phyloP scores from a whole-genome alignment of 2,888 invertebrate species.

The Mesorhabditis sp. region DNA sequence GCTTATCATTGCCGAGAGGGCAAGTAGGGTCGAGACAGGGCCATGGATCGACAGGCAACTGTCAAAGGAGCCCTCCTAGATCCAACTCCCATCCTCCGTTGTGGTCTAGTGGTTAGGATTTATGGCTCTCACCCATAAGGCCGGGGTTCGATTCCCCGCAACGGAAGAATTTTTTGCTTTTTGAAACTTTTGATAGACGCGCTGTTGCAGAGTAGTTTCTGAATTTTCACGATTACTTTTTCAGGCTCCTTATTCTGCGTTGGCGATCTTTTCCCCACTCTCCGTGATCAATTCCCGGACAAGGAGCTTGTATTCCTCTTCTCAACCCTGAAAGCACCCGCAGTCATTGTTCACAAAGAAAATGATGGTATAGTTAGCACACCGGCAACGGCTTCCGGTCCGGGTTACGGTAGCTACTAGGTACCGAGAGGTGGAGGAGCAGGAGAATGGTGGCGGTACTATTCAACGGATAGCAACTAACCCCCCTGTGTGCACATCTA shows the following conservation, averaged over 20 bases:
- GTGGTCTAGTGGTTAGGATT: slow-evolving; percentile 47
- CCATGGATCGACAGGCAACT: no score
- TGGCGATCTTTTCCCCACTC: slow-evolving; percentile 54
- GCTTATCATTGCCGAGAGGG: no score
- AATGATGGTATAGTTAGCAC: slow-evolving; percentile 18
- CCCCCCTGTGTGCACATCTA: no score
- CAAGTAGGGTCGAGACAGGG: not conserved
- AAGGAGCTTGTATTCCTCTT: slow-evolving; percentile 38
- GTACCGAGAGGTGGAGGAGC: not conserved
- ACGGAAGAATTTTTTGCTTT: slow-evolving; percentile 29
- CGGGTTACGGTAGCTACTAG: slow-evolving; percentile 5
- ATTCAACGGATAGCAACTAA: no score
- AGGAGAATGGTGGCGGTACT: no score
- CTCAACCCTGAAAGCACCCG: slow-evolving; percentile 34
- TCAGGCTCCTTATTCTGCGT: slow-evolving; percentile 52
- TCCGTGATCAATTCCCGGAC: slow-evolving; percentile 45
- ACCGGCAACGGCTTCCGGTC: not conserved
- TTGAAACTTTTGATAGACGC: no score
- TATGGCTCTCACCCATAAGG: slow-evolving; percentile 46
- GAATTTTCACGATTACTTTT: slow-evolving; percentile 9
- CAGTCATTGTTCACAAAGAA: slow-evolving; percentile 30
- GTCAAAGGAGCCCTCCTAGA: no score
- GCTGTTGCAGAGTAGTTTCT: no score
- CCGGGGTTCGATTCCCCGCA: slow-evolving; percentile 47
- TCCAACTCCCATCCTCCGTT: slow-evolving; percentile 19